Evolutionary conservation across 2,888 invertebrate species (phyloP).

Genomic region (Ophion ventricosus): DNA sequence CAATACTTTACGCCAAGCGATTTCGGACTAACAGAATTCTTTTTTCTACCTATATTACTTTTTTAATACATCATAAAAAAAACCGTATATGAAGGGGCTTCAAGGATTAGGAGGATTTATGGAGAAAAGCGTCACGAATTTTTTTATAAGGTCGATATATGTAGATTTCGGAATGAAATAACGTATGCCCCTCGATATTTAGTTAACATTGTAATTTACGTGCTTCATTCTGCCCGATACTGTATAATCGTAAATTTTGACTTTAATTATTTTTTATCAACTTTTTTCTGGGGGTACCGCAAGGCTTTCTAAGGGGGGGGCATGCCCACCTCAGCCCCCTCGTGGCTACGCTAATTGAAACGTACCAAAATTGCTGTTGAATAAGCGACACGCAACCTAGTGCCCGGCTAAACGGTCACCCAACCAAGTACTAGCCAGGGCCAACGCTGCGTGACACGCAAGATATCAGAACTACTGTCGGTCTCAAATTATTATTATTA

Average conservation of each 20-base stretch:
- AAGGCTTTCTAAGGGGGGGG: too few species aligned
- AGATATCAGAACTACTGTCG: background rate
- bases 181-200: background rate
- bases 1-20: background rate
- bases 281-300: too few species aligned
- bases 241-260: background rate
- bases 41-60: background rate
- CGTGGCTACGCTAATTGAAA: too few species aligned
- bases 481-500: background rate
- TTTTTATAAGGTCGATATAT: background rate
- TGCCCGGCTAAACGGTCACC: background rate
- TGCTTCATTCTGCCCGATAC: background rate
- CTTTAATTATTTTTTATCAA: too few species aligned
- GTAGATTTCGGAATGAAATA: background rate
- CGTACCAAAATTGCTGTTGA: too few species aligned
- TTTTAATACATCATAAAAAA: background rate
- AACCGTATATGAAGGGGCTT: background rate
- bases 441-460: background rate
- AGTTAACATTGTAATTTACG: background rate
- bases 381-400: too few species aligned
- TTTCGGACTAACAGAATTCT: background rate
- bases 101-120: background rate
- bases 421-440: background rate
- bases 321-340: too few species aligned
- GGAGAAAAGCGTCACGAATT: background rate